A percentile compares a stretch with the other conserved stretches of the same genome.
These are phyloP conservation scores for Parnassius orleans DNA, from an alignment of 2,888 invertebrate genomes.

Conservation along the genomic window DNA sequence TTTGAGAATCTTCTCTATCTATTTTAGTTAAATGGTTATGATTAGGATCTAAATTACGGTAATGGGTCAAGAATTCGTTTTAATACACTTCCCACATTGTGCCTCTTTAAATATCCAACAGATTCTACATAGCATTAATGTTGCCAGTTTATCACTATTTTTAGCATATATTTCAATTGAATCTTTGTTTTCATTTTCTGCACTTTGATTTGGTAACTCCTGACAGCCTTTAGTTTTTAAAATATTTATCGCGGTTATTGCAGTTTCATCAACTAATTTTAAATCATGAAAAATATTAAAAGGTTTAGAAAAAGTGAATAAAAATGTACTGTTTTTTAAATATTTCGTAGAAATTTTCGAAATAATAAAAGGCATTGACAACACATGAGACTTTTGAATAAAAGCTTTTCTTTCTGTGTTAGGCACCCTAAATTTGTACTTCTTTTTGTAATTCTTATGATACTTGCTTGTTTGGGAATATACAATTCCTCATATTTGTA, in stretches of 20 bases:
- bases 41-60: conserved; percentile 2
- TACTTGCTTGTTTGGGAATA: conserved; percentile 42
- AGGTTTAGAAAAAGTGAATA: conserved; percentile 37
- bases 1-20: conserved; percentile 1
- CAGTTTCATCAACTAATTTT: not conserved
- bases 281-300: not conserved
- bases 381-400: not conserved
- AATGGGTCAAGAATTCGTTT: not conserved
- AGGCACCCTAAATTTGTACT: conserved; percentile 9
- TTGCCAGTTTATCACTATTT: not conserved
- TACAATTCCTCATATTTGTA: conserved; percentile 58
- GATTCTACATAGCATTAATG: conserved; percentile 29
- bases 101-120: conserved; percentile 43
- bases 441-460: conserved; percentile 15
- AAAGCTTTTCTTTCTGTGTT: not conserved
- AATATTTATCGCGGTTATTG: not conserved
- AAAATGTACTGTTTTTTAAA: conserved; percentile 34
- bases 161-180: not conserved
- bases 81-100: conserved; percentile 35
- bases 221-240: not conserved
- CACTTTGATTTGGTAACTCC: not conserved
- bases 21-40: not conserved
- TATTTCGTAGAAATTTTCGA: conserved; percentile 31
- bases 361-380: conserved; percentile 35
- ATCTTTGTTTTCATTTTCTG: not conserved